phyloP scores from a whole-genome alignment of 2,113 vertebrate species.

The Oryzias celebensis region DNA sequence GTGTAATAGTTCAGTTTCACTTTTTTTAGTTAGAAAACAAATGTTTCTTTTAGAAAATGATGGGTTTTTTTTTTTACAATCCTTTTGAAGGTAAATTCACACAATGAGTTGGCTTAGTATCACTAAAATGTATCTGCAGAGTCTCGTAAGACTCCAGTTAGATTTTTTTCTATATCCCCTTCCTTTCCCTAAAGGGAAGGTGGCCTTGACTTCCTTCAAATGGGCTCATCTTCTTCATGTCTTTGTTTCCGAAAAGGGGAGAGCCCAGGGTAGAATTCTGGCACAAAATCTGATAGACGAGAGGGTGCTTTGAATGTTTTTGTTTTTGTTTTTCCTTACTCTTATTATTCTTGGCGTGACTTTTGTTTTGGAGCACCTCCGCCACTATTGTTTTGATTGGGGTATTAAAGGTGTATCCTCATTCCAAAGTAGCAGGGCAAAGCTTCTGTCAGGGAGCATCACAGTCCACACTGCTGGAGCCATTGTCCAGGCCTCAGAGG shows the following conservation, averaged over 20 bases:
- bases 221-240: slow-evolving; percentile 34
- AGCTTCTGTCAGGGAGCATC: slow-evolving; percentile 56
- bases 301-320: slow-evolving; percentile 28
- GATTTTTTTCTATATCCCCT: slow-evolving; percentile 50
- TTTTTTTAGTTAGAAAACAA: no score
- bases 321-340: slow-evolving; percentile 23
- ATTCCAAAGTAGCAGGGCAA: slow-evolving; percentile 54
- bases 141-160: slow-evolving; percentile 30
- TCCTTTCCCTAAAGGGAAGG: slow-evolving; percentile 61
- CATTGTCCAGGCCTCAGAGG: slow-evolving; percentile 35
- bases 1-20: no score
- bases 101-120: slow-evolving; percentile 30
- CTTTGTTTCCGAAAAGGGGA: slow-evolving; percentile 23
- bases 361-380: slow-evolving; percentile 43
- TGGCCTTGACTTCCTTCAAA: slow-evolving; percentile 21
- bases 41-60: no score
- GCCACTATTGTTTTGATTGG: slow-evolving; percentile 51
- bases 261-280: slow-evolving; percentile 18
- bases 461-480: slow-evolving; percentile 34
- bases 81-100: slow-evolving; percentile 21
- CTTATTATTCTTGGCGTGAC: slow-evolving; percentile 47
- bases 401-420: slow-evolving; percentile 52
- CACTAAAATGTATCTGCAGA: slow-evolving; percentile 22
- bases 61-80: neutral
- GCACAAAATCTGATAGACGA: slow-evolving; percentile 7